Evolutionary conservation across 2,113 vertebrate species (phyloP), one percentile per base, ranked within the genome.

Genomic region (Vulpes vulpes): DNA sequence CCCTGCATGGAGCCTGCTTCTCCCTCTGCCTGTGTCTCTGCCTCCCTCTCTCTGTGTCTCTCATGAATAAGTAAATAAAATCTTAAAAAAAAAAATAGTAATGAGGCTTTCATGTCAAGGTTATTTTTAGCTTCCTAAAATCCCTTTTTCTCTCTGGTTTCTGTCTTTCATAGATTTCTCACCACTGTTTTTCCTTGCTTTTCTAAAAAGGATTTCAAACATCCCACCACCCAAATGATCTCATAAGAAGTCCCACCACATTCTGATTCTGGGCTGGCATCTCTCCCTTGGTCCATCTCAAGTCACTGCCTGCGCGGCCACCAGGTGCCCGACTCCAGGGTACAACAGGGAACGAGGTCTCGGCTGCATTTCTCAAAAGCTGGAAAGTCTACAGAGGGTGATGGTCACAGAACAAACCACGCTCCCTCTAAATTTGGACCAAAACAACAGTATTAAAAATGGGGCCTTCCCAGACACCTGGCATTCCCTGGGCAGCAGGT

Each of bases 301-400:
- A 2, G 27, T 27, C 65, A 22, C 0, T 93, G 53, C 17, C 30
- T 51, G 7, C 84, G 59, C 0, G 1, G 1, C 43, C n/a, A 14
- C 30, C 4, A 1, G 3, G 0, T 43, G 32, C 30, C 59, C 67
- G 64, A 60, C 11, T n/a, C 9, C 8, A 6, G 65, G 32, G 8
- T 32, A 51, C 14, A 89, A 35, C 91, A 83, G 23, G 1, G 1
- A 74, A 9, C 23, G 57, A 79, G 23, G 23, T 60, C 11, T 19
- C 25, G 15, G 10, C 20, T 86, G 15, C 38, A 1, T 11, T 53
- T 55, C 53, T 60, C 20, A 51, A 49, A 92, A 69, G 27, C 55
- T 91, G 15, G 59, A 8, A 17, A 20, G 11, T 57, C 2, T 0
- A 1, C 0, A 10, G 32, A 1, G 0, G 2, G 3, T 23, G 2